phyloP scores from a whole-genome alignment of 1,140 invertebrate species.

The Steinernema feltiae region DNA sequence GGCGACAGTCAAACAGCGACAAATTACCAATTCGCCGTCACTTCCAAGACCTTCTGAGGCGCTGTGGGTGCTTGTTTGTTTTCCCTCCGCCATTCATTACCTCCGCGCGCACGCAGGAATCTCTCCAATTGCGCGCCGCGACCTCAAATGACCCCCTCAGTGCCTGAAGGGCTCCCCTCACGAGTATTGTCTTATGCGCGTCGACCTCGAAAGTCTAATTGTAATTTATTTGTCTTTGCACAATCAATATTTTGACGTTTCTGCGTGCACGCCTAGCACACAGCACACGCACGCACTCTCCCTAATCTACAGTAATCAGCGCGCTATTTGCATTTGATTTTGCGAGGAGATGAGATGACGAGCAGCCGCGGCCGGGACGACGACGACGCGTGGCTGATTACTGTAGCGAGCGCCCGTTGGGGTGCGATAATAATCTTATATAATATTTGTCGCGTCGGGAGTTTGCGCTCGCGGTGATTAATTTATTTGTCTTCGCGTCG shows the following conservation, averaged over 20 bases:
- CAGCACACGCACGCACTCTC: neutral
- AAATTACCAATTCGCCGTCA: neutral
- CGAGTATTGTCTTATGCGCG: neutral
- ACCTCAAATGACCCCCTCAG: slow-evolving; percentile 2
- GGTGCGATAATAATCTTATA: slow-evolving; percentile 11
- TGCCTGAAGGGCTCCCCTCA: neutral
- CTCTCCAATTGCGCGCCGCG: slow-evolving; percentile 4
- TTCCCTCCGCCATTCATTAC: slow-evolving; percentile 7
- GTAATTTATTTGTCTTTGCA: neutral
- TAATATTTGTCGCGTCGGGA: slow-evolving; percentile 2
- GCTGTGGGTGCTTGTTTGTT: slow-evolving; percentile 15
- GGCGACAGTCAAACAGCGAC: slow-evolving; percentile 4
- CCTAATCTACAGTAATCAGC: slow-evolving; percentile 14
- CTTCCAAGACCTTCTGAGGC: neutral
- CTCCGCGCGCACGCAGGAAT: neutral
- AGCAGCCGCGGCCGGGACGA: too few species aligned
- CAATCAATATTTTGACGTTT: slow-evolving; percentile 49
- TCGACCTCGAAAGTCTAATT: neutral
- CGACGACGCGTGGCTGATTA: slow-evolving; percentile 7
- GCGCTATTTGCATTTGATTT: neutral
- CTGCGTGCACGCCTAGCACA: slow-evolving; percentile 22
- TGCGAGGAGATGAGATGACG: neutral
- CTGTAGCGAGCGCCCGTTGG: neutral
- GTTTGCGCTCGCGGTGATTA: neutral
- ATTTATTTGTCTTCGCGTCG: slow-evolving; percentile 8